phyloP scores from a whole-genome alignment of 1,140 invertebrate genomes.

The Aphelenchoides fujianensis region DNA sequence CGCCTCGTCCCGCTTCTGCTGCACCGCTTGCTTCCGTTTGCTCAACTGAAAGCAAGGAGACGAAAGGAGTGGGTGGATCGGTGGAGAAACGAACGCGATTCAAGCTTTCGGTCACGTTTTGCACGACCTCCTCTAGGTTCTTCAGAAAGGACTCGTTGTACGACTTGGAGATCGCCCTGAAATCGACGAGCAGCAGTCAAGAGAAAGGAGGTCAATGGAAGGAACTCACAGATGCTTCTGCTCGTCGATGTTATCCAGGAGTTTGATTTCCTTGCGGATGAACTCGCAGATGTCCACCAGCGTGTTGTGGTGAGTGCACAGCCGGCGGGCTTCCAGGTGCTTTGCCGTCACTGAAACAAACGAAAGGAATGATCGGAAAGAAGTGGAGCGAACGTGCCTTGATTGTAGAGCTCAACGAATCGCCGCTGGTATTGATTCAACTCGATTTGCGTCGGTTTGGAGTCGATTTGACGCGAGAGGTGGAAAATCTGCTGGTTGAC shows the following conservation, averaged over 20 bases:
- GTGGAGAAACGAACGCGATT: slow-evolving; percentile 30
- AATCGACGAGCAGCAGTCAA: slow-evolving; percentile 20
- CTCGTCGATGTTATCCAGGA: slow-evolving; percentile 89
- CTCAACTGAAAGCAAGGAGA: slow-evolving; percentile 28
- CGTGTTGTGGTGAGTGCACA: slow-evolving; percentile 91
- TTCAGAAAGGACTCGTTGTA: slow-evolving; percentile 57
- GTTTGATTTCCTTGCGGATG: slow-evolving; percentile 80
- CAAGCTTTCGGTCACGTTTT: slow-evolving; percentile 39
- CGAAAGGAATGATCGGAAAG: slow-evolving; percentile 18
- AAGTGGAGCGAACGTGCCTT: slow-evolving; percentile 69
- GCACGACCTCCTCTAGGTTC: slow-evolving; percentile 64
- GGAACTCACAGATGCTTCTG: slow-evolving; percentile 82
- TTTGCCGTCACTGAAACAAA: slow-evolving; percentile 79
- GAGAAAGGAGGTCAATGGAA: slow-evolving; percentile 20
- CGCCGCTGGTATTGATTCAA: slow-evolving; percentile 87
- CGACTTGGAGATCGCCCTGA: slow-evolving; percentile 42
- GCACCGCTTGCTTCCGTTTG: background rate
- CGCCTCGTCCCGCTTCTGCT: background rate
- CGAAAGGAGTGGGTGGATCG: slow-evolving; percentile 25
- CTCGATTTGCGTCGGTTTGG: slow-evolving; percentile 84
- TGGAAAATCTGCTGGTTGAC: slow-evolving; percentile 77
- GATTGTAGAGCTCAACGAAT: slow-evolving; percentile 92
- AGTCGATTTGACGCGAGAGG: slow-evolving; percentile 77
- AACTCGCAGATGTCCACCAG: slow-evolving; percentile 88
- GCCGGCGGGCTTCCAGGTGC: slow-evolving; percentile 93